Conservation (phyloP, 2,888 invertebrate species). For the Bursaphelenchus okinawaensis region DNA sequence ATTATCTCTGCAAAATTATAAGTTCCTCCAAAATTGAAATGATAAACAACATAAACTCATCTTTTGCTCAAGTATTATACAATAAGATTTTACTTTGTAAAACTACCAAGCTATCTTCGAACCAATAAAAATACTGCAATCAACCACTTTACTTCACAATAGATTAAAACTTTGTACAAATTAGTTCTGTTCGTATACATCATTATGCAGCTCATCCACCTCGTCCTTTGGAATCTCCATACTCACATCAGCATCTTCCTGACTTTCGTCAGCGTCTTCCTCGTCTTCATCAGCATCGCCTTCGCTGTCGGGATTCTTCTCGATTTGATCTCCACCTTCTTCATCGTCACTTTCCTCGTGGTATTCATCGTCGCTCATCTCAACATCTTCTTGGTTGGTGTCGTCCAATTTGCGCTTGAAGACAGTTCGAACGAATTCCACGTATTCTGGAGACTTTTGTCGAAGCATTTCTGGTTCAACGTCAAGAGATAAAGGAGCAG, state of each 20-base stretch:
- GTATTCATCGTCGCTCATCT: not conserved
- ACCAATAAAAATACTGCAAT: too few relatives aligned
- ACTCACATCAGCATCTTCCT: not conserved
- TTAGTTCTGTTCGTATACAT: not conserved
- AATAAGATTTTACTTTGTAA: too few relatives aligned
- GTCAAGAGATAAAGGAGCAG: not conserved
- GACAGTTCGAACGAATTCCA: not conserved
- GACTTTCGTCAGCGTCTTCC: not conserved
- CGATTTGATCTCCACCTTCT: not conserved
- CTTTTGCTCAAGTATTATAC: too few relatives aligned
- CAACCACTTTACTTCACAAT: too few relatives aligned
- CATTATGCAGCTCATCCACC: not conserved
- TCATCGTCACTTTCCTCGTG: not conserved
- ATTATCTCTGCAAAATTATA: too few relatives aligned
- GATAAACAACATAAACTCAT: too few relatives aligned
- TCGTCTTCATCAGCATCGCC: too few relatives aligned
- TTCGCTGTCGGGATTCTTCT: not conserved
- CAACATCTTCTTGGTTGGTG: not conserved
- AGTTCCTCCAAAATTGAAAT: too few relatives aligned
- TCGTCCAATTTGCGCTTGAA: not conserved
- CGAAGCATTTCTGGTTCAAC: not conserved
- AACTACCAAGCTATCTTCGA: too few relatives aligned
- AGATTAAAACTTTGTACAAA: too few relatives aligned
- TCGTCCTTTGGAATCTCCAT: not conserved
- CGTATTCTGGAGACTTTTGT: not conserved